A percentile compares a stretch with the other conserved stretches of the same genome.
Conservation (phyloP, 2,113 vertebrate genomes). For the Xyliphius kryptos region DNA sequence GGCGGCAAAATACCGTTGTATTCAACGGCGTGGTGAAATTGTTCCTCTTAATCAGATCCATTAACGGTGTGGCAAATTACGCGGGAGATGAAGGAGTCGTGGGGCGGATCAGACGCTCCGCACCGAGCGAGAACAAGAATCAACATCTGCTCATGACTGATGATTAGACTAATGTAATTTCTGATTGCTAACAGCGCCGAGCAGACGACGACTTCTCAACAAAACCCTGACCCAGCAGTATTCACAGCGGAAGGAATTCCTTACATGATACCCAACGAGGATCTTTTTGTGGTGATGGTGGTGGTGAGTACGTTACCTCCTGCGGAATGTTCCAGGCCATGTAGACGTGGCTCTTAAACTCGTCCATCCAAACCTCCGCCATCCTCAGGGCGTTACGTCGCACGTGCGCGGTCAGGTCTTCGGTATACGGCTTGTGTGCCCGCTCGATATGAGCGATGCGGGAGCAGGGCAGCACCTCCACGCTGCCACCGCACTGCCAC, state of each 20-base stretch:
- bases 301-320: constrained; percentile 69
- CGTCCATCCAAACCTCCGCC: constrained; percentile 98
- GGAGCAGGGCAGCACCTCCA: constrained; percentile 92
- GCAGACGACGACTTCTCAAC: too few species aligned
- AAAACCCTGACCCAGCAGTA: background rate
- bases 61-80: too few species aligned
- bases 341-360: constrained; percentile 96
- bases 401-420: constrained; percentile 85
- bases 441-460: constrained; percentile 93
- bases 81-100: too few species aligned
- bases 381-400: constrained; percentile 88
- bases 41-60: too few species aligned
- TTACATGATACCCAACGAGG: background rate
- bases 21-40: too few species aligned
- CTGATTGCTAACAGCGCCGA: background rate
- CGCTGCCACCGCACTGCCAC: constrained; percentile 94
- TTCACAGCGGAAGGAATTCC: background rate
- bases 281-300: background rate
- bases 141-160: constrained; percentile 8
- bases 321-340: constrained; percentile 98
- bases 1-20: constrained; percentile 4
- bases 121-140: background rate
- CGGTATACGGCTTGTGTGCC: constrained; percentile 93
- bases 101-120: background rate
- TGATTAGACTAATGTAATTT: constrained; percentile 11